Evolutionary conservation across 30 jellyfish, hydroid and myxozoan species (phyloP).

Genomic region (Turritopsis dohrnii): DNA sequence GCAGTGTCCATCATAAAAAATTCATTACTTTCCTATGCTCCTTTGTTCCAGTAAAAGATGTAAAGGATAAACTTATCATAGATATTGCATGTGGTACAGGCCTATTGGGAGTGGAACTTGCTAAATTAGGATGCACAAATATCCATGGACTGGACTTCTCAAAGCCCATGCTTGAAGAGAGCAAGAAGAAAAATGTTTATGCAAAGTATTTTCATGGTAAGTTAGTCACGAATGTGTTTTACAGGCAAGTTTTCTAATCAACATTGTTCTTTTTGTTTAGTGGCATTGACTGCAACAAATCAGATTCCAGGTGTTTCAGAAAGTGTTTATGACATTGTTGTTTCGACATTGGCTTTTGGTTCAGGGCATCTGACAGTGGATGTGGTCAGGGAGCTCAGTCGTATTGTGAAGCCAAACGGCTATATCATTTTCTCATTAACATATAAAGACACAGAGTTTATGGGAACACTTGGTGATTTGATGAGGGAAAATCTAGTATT

Average conservation of each 20-base stretch:
- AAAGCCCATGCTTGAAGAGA: not conserved
- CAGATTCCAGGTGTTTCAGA: not conserved
- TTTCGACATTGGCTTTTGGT: not conserved
- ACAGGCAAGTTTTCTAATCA: not conserved
- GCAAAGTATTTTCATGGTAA: not conserved
- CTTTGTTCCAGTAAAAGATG: not conserved
- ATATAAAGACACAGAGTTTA: not conserved
- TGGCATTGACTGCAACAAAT: not conserved
- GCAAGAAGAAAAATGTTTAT: not conserved
- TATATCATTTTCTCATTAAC: not conserved
- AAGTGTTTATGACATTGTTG: not conserved
- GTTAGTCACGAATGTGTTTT: not conserved
- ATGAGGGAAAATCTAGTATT: not conserved
- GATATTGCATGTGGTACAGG: not conserved
- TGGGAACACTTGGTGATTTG: not conserved
- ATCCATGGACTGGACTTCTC: not conserved
- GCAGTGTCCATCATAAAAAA: not conserved
- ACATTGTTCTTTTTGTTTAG: not conserved
- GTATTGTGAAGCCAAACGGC: not conserved
- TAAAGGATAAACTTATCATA: not conserved
- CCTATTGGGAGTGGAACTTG: not conserved
- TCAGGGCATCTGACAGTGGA: not conserved
- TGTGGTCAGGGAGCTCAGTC: not conserved
- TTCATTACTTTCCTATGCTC: not conserved
- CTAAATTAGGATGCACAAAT: not conserved